Conservation (phyloP, 2,113 vertebrate species). For the Pangasianodon hypophthalmus region DNA sequence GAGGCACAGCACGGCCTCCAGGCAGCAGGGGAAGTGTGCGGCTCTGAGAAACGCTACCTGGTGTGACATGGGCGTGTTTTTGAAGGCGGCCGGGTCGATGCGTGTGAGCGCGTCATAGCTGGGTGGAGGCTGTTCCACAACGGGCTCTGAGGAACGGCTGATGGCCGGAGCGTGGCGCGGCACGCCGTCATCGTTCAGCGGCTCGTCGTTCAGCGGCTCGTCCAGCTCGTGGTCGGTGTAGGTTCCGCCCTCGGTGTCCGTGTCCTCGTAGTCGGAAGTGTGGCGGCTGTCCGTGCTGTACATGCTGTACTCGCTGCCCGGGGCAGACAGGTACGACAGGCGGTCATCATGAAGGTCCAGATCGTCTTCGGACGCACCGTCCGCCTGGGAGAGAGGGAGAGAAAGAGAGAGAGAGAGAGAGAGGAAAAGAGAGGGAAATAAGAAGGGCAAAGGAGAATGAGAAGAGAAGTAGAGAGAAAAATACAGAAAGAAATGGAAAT, state of each 20-base stretch:
- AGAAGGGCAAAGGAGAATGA: neutral
- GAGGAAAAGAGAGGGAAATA: neutral
- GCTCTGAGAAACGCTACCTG: conserved; percentile 86
- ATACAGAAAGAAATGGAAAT: too few relatives aligned
- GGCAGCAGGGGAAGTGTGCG: conserved; percentile 74
- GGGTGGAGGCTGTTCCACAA: conserved; percentile 86
- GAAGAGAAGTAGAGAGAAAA: too few relatives aligned
- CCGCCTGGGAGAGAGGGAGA: conserved; percentile 77
- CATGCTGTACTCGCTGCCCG: conserved; percentile 99
- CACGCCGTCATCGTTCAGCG: conserved; percentile 93
- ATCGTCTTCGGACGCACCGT: conserved; percentile 93
- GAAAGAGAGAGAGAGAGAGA: neutral
- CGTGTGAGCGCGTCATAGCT: conserved; percentile 85
- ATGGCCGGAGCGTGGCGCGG: conserved; percentile 92
- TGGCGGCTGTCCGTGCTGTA: conserved; percentile 99
- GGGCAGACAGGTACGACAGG: conserved; percentile 96
- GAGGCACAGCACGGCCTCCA: conserved; percentile 76
- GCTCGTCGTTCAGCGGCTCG: conserved; percentile 93
- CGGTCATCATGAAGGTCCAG: conserved; percentile 98
- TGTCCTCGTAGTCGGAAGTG: conserved; percentile 98
- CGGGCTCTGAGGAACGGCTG: conserved; percentile 96
- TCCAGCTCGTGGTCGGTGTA: conserved; percentile 99
- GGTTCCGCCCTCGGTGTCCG: conserved; percentile 98
- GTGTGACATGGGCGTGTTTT: conserved; percentile 79
- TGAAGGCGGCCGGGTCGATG: conserved; percentile 93